These are phyloP conservation scores for Diplazon laetatorius DNA, from an alignment of 2,888 invertebrate genomes.

Conservation along the genomic window DNA sequence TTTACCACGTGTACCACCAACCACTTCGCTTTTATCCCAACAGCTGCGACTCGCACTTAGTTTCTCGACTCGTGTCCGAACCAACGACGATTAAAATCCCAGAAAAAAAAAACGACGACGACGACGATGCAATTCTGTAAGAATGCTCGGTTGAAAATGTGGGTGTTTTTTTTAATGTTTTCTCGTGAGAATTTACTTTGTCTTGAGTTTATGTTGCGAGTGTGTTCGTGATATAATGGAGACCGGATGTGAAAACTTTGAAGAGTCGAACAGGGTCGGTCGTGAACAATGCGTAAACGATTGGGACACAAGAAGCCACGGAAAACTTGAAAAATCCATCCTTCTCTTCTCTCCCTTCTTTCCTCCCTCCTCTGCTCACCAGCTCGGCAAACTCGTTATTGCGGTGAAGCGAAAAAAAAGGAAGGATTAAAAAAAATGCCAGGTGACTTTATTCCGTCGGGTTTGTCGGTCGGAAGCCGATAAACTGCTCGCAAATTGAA, in stretches of 20 bases:
- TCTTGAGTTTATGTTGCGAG: neutral
- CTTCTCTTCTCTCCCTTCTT: neutral
- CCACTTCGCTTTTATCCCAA: no score
- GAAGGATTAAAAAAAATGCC: no score
- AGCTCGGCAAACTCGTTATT: no score
- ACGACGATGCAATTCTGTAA: neutral
- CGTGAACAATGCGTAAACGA: conserved; percentile 41
- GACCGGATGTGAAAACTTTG: conserved; percentile 26
- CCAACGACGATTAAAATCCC: no score
- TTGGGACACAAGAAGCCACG: conserved; percentile 5
- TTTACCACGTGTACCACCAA: no score
- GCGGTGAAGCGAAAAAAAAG: neutral
- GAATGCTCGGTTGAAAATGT: neutral
- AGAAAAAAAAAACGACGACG: no score
- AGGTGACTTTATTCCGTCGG: neutral
- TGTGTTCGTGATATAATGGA: conserved; percentile 34
- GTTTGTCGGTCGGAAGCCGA: conserved; percentile 6
- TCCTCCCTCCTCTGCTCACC: no score
- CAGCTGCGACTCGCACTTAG: no score
- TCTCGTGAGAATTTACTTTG: neutral
- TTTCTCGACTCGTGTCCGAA: no score
- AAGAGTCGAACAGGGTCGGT: conserved; percentile 35
- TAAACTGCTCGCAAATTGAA: conserved; percentile 7
- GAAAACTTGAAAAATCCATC: neutral
- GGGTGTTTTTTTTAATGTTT: neutral